Evolutionary conservation across 1,140 invertebrate species (phyloP), one percentile per base, ranked within the genome.

Genomic region (Cydia strobilella): DNA sequence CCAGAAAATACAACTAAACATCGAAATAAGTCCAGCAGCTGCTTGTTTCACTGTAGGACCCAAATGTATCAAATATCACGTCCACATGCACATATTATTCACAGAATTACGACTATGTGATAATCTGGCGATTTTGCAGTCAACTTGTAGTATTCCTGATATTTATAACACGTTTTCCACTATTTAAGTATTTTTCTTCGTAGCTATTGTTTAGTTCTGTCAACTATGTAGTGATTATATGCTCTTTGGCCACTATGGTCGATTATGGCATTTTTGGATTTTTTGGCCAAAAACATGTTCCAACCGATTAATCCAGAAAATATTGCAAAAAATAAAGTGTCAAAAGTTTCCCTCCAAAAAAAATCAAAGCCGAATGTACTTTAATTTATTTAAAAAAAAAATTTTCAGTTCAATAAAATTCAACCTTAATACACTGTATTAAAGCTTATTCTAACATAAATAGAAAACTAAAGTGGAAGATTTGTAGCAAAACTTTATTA

Each of bases 1-100:
- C 72, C 42, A 45, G 18, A 72, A 12, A 59, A 23, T 77, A 79
- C 82, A 82, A 74, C 75, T 75, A 80, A 73, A 76, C 80, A 86
- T 81, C 72, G 74, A 71, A 80, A 78, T 3, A n/a, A 65, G 25
- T 13, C 3, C 2, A 20, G 13, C 23, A 65, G 63, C 27, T 65
- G 25, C 6, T 74, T 20, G 35, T 15, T 75, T 59, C 4, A 15
- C 12, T 65, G 63, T 59, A 20, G 13, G 15, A 12, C 23, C 5
- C n/a, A n/a, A 15, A n/a, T 54, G 6, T 18, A 59, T 23, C 54
- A 51, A 51, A 51, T n/a, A n/a, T 51, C 15, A 51, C n/a, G n/a
- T 59, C 54, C 18, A 23, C 54, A 59, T 51, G 15, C 48, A 51
- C 51, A 10, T 13, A 15, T 15, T 45, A 59, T 59, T 3, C 9